These are phyloP conservation scores for Drosophila oshimai DNA, from an alignment of 1,140 invertebrate genomes.

Conservation along the genomic window DNA sequence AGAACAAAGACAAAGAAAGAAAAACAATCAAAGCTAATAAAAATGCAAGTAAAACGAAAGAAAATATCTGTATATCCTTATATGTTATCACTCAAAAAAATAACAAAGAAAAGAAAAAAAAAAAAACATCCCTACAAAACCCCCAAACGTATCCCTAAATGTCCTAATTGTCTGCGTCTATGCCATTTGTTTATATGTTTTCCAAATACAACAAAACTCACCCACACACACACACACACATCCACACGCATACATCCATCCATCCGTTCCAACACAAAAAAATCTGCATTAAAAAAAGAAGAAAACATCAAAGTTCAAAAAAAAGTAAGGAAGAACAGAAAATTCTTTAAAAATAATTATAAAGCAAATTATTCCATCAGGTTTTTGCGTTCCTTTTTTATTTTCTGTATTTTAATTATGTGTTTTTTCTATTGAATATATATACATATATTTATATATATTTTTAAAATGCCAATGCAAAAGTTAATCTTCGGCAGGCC, in stretches of 20 bases:
- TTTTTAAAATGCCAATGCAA: slow-evolving; percentile 3
- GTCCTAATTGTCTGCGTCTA: slow-evolving; percentile 85
- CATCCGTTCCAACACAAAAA: slow-evolving; percentile 43
- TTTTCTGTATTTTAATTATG: slow-evolving; percentile 8
- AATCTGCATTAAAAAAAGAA: slow-evolving; percentile 36
- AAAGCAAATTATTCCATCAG: slow-evolving; percentile 62
- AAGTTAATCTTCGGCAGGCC: slow-evolving; percentile 5
- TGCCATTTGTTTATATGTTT: slow-evolving; percentile 83
- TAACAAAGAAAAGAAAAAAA: slow-evolving; percentile 29
- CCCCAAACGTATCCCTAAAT: slow-evolving; percentile 79
- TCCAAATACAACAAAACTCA: slow-evolving; percentile 71
- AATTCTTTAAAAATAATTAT: slow-evolving; percentile 64
- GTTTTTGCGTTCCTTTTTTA: slow-evolving; percentile 21
- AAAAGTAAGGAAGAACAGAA: slow-evolving; percentile 46
- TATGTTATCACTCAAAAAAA: slow-evolving; percentile 62
- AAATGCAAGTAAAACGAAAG: slow-evolving; percentile 55
- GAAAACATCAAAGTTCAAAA: slow-evolving; percentile 17
- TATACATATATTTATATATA: slow-evolving; percentile 9
- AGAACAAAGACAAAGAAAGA: slow-evolving; percentile 22
- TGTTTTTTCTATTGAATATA: slow-evolving; percentile 8
- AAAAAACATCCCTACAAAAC: slow-evolving; percentile 43
- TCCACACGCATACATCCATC: slow-evolving; percentile 43
- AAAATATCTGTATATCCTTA: slow-evolving; percentile 71
- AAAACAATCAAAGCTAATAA: slow-evolving; percentile 48
- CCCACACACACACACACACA: slow-evolving; percentile 37